phyloP scores from a whole-genome alignment of 2,888 invertebrate species.

The Eilema depressum region DNA sequence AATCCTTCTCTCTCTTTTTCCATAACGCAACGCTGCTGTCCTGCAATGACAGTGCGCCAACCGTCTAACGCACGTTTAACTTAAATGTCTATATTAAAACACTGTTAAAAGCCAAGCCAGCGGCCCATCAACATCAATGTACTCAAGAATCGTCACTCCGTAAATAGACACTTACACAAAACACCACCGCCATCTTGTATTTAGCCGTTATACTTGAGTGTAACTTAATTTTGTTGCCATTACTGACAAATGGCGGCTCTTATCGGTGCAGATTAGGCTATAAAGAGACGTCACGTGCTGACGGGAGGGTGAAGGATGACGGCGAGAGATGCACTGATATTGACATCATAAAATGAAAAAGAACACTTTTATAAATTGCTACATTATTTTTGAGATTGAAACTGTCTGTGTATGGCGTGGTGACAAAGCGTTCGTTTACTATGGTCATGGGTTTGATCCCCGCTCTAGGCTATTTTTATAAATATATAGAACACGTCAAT shows the following conservation, averaged over 20 bases:
- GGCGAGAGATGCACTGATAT: not conserved
- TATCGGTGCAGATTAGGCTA: slow-evolving; percentile 65
- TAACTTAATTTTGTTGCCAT: slow-evolving; percentile 80
- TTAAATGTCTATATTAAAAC: not conserved
- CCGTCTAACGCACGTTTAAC: not conserved
- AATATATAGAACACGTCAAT: no score
- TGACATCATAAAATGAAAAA: slow-evolving; percentile 2
- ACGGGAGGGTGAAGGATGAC: slow-evolving; percentile 11
- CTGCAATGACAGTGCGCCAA: no score
- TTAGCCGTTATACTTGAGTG: slow-evolving; percentile 63
- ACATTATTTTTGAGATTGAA: not conserved
- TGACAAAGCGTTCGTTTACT: no score
- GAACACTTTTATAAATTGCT: not conserved
- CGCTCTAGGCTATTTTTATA: no score
- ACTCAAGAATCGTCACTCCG: slow-evolving; percentile 6
- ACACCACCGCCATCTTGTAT: slow-evolving; percentile 51
- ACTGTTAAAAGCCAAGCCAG: slow-evolving; percentile 5
- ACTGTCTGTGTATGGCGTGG: not conserved
- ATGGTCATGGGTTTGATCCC: no score
- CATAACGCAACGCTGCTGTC: no score
- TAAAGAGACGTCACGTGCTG: slow-evolving; percentile 3
- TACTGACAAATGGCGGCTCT: slow-evolving; percentile 75
- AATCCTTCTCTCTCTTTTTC: no score
- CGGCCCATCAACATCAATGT: slow-evolving; percentile 14
- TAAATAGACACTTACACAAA: slow-evolving; percentile 22